phyloP scores from a whole-genome alignment of 2,888 invertebrate genomes.

The Nycteola revayana region DNA sequence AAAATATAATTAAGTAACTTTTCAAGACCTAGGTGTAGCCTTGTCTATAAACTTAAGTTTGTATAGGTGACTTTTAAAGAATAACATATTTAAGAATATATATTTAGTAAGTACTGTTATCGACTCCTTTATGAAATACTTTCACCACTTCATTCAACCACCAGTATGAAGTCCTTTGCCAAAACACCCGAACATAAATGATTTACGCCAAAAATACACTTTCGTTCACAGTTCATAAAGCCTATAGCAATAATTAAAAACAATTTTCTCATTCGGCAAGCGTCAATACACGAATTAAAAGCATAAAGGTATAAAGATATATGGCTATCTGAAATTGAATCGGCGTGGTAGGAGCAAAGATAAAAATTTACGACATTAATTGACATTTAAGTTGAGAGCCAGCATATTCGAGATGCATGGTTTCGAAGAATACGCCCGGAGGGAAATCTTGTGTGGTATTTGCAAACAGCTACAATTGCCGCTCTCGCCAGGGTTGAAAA shows the following conservation, averaged over 20 bases:
- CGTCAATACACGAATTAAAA: conserved; percentile 38
- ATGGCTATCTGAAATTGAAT: conserved; percentile 49
- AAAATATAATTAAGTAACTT: too few species aligned
- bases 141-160: too few species aligned
- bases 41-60: too few species aligned
- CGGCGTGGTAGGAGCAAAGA: conserved; percentile 36
- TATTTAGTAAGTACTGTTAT: too few species aligned
- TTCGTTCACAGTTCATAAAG: conserved; percentile 29
- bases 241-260: conserved; percentile 32
- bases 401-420: conserved; percentile 17
- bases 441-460: conserved; percentile 20
- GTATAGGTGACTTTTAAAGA: too few species aligned
- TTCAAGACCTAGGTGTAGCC: too few species aligned
- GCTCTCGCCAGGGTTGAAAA: too few species aligned
- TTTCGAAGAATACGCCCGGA: conserved; percentile 18
- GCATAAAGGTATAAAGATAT: conserved; percentile 38
- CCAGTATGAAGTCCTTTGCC: not conserved
- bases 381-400: conserved; percentile 52
- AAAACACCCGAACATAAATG: not conserved
- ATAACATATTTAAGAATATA: too few species aligned
- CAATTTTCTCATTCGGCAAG: conserved; percentile 30
- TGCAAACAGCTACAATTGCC: conserved; percentile 5
- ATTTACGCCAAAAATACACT: conserved; percentile 13
- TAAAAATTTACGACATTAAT: conserved; percentile 51
- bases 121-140: too few species aligned